Conservation (phyloP, 2,888 invertebrate genomes). For the Rosalia funebris region DNA sequence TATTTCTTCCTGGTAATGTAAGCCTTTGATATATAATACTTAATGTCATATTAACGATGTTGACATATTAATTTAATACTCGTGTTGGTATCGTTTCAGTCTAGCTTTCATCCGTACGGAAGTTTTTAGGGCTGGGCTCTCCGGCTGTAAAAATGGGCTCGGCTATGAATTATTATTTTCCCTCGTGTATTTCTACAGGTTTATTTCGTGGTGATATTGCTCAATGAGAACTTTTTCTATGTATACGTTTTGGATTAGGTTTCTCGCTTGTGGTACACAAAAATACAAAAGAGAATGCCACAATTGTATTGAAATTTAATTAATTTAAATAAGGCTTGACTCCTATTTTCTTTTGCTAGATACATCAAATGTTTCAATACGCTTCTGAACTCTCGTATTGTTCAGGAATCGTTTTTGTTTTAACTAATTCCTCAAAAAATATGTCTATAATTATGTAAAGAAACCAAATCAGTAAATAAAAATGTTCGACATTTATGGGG, state of each 20-base stretch:
- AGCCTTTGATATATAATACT: conserved; percentile 37
- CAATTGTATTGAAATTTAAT: neutral
- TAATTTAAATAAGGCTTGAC: neutral
- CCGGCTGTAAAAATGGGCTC: conserved; percentile 10
- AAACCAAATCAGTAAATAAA: too few species aligned
- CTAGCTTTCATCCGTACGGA: neutral
- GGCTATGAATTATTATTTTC: conserved; percentile 3
- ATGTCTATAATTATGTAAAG: too few species aligned
- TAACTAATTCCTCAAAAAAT: neutral
- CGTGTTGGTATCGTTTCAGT: conserved; percentile 23
- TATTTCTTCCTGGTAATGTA: conserved; percentile 37
- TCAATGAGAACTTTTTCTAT: neutral
- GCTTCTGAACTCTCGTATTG: neutral
- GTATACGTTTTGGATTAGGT: neutral
- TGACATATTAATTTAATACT: conserved; percentile 37
- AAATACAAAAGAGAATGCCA: neutral
- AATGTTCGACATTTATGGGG: too few species aligned
- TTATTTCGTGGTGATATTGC: neutral
- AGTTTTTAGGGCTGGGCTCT: conserved; percentile 15
- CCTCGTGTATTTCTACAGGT: neutral
- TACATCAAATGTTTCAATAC: neutral
- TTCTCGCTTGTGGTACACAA: neutral
- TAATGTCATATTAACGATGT: conserved; percentile 43
- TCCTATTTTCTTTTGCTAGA: neutral
- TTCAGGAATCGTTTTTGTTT: neutral